These are phyloP conservation scores for Zoanthus sociatus DNA, from an alignment of 92 coral and sea anemone genomes.

Conservation along the genomic window DNA sequence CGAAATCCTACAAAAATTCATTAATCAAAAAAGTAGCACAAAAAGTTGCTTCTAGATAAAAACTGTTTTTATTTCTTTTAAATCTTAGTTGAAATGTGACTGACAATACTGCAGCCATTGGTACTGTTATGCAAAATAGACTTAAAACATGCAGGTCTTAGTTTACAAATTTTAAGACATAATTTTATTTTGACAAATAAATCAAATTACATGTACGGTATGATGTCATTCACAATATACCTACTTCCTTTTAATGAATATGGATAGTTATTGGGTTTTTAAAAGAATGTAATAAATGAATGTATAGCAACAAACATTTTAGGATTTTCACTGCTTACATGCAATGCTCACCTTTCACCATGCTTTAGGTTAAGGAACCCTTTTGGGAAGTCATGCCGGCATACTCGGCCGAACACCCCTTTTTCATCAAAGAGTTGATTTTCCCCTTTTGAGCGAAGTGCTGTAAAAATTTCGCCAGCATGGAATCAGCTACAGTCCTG, in stretches of 20 bases:
- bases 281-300: not conserved
- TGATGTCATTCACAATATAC: not conserved
- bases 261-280: not conserved
- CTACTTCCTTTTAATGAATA: not conserved
- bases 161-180: not conserved
- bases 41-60: not conserved
- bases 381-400: slow-evolving; percentile 78
- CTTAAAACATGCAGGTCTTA: not conserved
- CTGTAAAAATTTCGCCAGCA: slow-evolving; percentile 80
- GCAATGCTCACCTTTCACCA: slow-evolving; percentile 69
- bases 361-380: slow-evolving; percentile 62
- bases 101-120: not conserved
- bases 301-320: not conserved
- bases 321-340: not conserved
- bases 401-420: slow-evolving; percentile 73
- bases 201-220: not conserved
- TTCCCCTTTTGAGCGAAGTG: slow-evolving; percentile 71
- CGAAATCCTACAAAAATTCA: not conserved
- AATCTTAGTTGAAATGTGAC: not conserved
- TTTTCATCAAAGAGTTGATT: slow-evolving; percentile 77
- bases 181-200: not conserved
- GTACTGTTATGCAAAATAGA: not conserved
- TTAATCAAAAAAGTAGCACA: not conserved
- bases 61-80: not conserved
- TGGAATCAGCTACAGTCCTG: slow-evolving; percentile 75